phyloP scores from a whole-genome alignment of 92 coral and sea anemone genomes.

The Desmophyllum pertusum region DNA sequence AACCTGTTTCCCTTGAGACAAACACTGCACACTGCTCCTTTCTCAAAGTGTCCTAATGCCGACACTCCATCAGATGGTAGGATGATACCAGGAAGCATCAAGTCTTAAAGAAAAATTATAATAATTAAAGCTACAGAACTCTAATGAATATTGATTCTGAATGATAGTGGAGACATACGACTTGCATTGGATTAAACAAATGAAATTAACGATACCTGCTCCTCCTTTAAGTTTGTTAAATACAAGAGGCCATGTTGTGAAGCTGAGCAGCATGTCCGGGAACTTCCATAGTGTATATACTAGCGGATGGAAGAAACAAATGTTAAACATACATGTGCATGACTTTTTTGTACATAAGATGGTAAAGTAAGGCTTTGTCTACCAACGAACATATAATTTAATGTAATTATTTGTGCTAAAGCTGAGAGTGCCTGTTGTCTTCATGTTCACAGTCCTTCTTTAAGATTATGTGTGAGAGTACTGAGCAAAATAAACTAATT shows the following conservation, averaged over 20 bases:
- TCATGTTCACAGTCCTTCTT: no score
- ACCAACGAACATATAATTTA: not conserved
- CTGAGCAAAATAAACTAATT: no score
- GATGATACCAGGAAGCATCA: conserved; percentile 96
- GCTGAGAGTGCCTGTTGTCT: no score
- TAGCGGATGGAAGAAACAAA: conserved; percentile 4
- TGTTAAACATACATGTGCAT: no score
- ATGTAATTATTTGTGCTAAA: not conserved
- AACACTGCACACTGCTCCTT: conserved; percentile 63
- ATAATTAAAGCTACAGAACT: not conserved
- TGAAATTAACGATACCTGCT: conserved; percentile 95
- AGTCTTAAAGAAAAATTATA: conserved; percentile 47
- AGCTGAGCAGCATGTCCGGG: conserved; percentile 74
- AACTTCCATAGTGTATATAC: conserved; percentile 91
- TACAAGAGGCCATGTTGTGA: conserved; percentile 95
- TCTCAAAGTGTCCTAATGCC: conserved; percentile 71
- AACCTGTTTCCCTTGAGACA: conserved; percentile 83
- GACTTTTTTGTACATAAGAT: no score
- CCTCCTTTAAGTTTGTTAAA: conserved; percentile 92
- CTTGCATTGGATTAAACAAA: no score
- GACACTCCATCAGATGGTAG: conserved; percentile 58
- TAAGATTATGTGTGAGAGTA: no score
- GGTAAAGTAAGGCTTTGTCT: not conserved
- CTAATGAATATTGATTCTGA: not conserved
- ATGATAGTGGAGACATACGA: no score